Base-by-base conservation (phyloP, 2,888 invertebrate genomes). In the Adelphocoris suturalis region DNA sequence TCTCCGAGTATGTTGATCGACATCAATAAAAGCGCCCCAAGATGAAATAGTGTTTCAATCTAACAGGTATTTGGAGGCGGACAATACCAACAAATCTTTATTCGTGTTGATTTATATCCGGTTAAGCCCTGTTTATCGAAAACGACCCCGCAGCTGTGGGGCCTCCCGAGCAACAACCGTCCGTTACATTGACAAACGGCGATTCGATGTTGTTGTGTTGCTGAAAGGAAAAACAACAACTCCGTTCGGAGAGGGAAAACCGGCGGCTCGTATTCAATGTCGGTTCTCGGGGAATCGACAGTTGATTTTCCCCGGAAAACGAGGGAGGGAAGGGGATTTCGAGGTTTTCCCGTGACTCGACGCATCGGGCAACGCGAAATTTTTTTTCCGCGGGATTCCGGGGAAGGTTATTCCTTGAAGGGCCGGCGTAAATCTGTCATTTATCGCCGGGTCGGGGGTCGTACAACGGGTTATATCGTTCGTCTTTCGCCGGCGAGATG, bases 141-240 rank as follows among this genome's bases (percentile, higher is more conserved):
- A 78, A 13, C 37, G 46, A 47, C 47, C 9, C 19, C 46, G 16
- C 78, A 78, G 37, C 37, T 78, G 78, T 46, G 78, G 5, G 0
- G 46, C 23, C n/a, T 46, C 47, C 19, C 78, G n/a, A 47, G 78
- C 19, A 47, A 78, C 68, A 68, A 28, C 78, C 78, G 47, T 78
- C 37, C 78, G 78, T 78, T 78, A 78, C 78, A n/a, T 78, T 78
- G 78, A 78, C 28, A 19, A 46, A 78, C 37, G 78, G 46, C 78
- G 14, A 46, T 78, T 47, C 78, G 78, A 46, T 78, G 47, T 47
- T 78, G 78, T 47, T 78, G 2, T 47, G 78, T 78, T 19, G 78
- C 5, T 78, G 78, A 78, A 78, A 76, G 19, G 78, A 16, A 37
- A n/a, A 47, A 78, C 37, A 78, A 78, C 78, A 46, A 46, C 78